A percentile compares a stretch with the other conserved stretches of the same genome.
Evolutionary conservation across 2,888 invertebrate genomes (phyloP).

Genomic region (Eulithis prunata): DNA sequence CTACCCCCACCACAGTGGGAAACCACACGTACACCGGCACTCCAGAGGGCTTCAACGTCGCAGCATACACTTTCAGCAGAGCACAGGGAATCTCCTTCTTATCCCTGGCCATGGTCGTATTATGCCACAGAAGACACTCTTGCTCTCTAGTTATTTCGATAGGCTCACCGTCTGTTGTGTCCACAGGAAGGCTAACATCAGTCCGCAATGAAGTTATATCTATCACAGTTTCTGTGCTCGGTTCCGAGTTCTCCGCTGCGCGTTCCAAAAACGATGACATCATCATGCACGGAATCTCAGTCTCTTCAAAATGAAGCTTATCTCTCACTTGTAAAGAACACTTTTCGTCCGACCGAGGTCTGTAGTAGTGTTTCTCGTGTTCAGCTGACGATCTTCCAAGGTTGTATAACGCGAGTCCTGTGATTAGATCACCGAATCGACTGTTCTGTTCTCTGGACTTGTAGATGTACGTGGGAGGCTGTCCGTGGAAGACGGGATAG

Average conservation of each 20-base stretch:
- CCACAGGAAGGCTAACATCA: constrained; percentile 42
- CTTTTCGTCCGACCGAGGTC: constrained; percentile 57
- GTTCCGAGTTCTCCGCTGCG: constrained; percentile 37
- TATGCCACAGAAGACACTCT: constrained; percentile 74
- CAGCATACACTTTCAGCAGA: constrained; percentile 68
- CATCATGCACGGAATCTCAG: constrained; percentile 69
- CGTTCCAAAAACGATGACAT: constrained; percentile 72
- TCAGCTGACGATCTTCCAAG: constrained; percentile 64
- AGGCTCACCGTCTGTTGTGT: constrained; percentile 52
- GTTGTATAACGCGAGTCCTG: constrained; percentile 75
- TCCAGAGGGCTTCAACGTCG: constrained; percentile 66
- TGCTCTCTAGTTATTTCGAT: constrained; percentile 62
- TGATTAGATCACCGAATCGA: constrained; percentile 65
- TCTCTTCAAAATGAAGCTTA: constrained; percentile 65
- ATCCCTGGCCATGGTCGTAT: constrained; percentile 58
- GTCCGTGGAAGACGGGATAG: constrained; percentile 74
- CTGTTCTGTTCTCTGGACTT: constrained; percentile 67
- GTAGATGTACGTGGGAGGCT: constrained; percentile 72
- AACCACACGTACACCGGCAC: constrained; percentile 74
- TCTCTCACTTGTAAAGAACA: constrained; percentile 73
- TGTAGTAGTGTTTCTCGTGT: constrained; percentile 57
- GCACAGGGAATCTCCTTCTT: constrained; percentile 66
- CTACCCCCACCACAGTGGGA: constrained; percentile 59
- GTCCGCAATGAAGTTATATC: constrained; percentile 64
- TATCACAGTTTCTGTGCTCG: constrained; percentile 47